Base-by-base conservation (phyloP, 2,888 invertebrate species). In the Trissoscelio sp. region DNA sequence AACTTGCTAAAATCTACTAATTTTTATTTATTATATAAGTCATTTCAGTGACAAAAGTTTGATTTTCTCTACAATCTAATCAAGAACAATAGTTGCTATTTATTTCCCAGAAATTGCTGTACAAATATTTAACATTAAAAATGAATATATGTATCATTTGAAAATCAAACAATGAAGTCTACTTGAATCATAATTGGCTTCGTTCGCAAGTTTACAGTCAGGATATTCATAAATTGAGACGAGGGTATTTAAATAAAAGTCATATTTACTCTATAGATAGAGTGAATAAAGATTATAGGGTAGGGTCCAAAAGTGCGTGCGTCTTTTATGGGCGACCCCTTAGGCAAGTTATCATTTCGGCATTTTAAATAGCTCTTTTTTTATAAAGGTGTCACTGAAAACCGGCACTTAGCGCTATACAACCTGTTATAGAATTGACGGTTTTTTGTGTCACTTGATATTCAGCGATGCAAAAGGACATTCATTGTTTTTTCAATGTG, bases 361-460 rank as follows among this genome's bases (percentile, higher is more conserved):
- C 42, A 78, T 78, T 70, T 78, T 62, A 78, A 78, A 78, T 78
- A 37, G 69, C 77, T n/a, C n/a, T 69, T 77, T 77, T 62, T 44
- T 62, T 69, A 20, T 20, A 31, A 37, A 39, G 69, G 62, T 55
- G 62, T 62, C 60, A 62, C 46, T 62, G 55, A 44, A 77, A 75
- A 75, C 39, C 60, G 51, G 22, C 75, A 67, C 60, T 75, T 64
- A 55, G 6, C 62, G 64, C 60, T 18, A 31, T 20, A 31, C 74
- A 74, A 75, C 75, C 67, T 75, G 75, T 60, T 67, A 67, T 66
- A 66, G 46, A 66, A 58, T 58, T 37, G 73, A 16, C 62, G 44
- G 24, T 73, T 64, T n/a, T 74, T 74, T 39, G 16, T 72, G 37
- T 28, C 55, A 58, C 51, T 64, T 57, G 64, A 55, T 66, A 66